phyloP scores from a whole-genome alignment of 2,797 vertebrate species.

The Helarctos malayanus region DNA sequence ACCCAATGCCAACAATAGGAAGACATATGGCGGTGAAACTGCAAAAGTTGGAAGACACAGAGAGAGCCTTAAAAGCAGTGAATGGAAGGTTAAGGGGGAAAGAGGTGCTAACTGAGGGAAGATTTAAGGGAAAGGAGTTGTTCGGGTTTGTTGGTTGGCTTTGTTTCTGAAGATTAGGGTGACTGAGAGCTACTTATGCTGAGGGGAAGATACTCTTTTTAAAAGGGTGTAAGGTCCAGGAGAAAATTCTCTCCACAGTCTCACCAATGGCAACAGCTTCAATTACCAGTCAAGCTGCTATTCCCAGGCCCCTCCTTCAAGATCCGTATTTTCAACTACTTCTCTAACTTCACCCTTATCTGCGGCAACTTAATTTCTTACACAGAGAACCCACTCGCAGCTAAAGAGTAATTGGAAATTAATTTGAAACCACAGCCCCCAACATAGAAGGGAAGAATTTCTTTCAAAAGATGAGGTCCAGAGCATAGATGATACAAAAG shows the following conservation, averaged over 20 bases:
- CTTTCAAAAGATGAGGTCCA: not conserved
- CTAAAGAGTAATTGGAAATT: slow-evolving; percentile 39
- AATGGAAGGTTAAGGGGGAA: not conserved
- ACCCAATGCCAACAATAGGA: not conserved
- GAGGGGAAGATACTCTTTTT: not conserved
- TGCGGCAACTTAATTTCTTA: slow-evolving; percentile 22
- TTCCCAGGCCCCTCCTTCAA: not conserved
- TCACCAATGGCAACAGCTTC: not conserved
- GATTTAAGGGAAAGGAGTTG: not conserved
- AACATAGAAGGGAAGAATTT: not conserved
- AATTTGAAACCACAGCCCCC: not conserved
- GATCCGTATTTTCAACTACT: not conserved
- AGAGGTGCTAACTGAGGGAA: not conserved
- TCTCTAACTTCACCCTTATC: not conserved
- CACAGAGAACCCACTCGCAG: not conserved
- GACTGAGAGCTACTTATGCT: not conserved
- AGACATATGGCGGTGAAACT: not conserved
- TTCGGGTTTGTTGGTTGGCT: not conserved
- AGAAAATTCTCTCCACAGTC: not conserved
- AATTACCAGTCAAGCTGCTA: not conserved
- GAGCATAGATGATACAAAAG: not conserved
- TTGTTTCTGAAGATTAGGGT: slow-evolving; percentile 51
- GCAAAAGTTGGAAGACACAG: not conserved
- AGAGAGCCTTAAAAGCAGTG: not conserved
- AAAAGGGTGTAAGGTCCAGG: not conserved